Percentiles rank a stretch among this genome's conserved stretches.
phyloP scores from a whole-genome alignment of 2,113 vertebrate species.

The Chaetura pelagica region DNA sequence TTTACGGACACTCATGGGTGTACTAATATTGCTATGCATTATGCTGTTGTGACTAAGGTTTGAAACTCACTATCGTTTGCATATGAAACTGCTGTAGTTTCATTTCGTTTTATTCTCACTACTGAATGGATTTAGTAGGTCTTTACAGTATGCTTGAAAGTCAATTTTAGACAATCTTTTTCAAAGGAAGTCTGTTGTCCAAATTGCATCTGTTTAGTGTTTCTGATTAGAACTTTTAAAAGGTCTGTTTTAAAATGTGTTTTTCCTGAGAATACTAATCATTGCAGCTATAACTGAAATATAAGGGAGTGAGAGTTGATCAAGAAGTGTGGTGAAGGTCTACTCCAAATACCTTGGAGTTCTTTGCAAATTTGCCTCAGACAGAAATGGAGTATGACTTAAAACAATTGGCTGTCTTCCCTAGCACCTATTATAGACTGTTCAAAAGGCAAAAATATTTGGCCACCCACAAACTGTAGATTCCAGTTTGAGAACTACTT shows the following conservation, averaged over 20 bases:
- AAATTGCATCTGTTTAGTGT: background rate
- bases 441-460: background rate
- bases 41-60: background rate
- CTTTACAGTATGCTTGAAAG: background rate
- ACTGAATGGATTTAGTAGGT: background rate
- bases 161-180: background rate
- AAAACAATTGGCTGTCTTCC: background rate
- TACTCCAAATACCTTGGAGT: background rate
- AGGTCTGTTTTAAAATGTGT: background rate
- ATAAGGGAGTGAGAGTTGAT: background rate
- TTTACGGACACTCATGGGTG: background rate
- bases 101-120: background rate
- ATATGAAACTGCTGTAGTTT: background rate
- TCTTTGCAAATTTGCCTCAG: background rate
- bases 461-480: background rate
- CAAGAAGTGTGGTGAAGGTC: background rate
- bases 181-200: background rate
- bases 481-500: background rate
- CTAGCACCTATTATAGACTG: background rate
- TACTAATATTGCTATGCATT: background rate
- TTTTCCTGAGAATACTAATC: background rate
- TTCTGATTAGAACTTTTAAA: background rate
- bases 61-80: background rate
- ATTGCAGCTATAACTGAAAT: background rate
- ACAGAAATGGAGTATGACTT: background rate